Base-by-base conservation (phyloP, 2,797 vertebrate species). In the Falco cherrug region DNA sequence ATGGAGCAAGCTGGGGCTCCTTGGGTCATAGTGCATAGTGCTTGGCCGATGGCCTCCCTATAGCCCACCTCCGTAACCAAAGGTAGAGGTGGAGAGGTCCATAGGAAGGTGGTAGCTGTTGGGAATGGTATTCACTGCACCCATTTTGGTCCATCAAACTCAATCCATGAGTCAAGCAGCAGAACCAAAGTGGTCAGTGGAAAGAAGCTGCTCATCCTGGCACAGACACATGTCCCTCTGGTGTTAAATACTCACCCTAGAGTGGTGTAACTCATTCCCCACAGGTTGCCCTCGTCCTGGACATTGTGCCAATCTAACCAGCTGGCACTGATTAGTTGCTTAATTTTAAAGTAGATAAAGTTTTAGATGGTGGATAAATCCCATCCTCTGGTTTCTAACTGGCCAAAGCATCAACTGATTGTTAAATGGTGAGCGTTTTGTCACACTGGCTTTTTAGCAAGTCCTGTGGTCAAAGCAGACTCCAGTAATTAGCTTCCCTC, bases 21-120 rank as follows among this genome's bases (percentile, higher is more conserved):
- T 70, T 5, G 3, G 29, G 11, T 20, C 1, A 0, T 3, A 37
- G 25, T 4, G 13, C 2, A 1, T 22, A 73, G 48, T 68, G 6
- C n/a, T 41, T 11, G 0, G 21, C 39, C 35, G 21, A 19, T 39
- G 64, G 33, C 16, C 48, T 60, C 6, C 13, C 22, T 51, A 6
- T 17, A 85, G 60, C 20, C 25, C 21, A 48, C 2, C 11, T 70
- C 43, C 79, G 14, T 29, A 81, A 57, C 16, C 17, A 47, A 45
- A 80, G 16, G 56, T 1, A 50, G 69, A 53, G 22, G n/a, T 1
- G 9, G 16, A 71, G 22, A 77, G 15, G 12, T 68, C 35, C 60
- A 41, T n/a, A 53, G 48, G 45, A 35, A 57, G 26, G 15, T 53
- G 33, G 18, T 26, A 48, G 41, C 1, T 2, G 7, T 2, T 71